Base-by-base conservation (phyloP, 2,888 invertebrate species). In the Hartigia nigra region DNA sequence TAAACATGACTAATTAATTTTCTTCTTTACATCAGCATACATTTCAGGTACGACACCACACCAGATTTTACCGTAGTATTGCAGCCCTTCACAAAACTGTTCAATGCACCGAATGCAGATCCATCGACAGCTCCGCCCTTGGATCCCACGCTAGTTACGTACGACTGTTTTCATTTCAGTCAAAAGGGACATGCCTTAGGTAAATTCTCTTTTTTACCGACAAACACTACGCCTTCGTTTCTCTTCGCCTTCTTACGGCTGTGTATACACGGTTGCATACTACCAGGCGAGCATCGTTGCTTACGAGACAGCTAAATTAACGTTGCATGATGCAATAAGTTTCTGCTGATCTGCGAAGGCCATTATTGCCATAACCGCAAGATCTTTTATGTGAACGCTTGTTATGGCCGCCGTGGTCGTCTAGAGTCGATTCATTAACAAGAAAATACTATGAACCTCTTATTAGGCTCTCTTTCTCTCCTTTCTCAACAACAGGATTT, bases 141-240 rank as follows among this genome's bases (percentile, higher is more conserved):
- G 74, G 95, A 95, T 91, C 93, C 94, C 88, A 95, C 94, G 70
- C 94, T 95, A 90, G 94, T 95, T 87, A 95, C 95, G 3, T 94
- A 95, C 88, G 96, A 96, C 90, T 96, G 96, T 91, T 96, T 96
- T 91, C 96, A 96, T 92, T 96, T 96, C 92, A 96, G 95, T 78
- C 96, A 96, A 91, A 96, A 95, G 90, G 96, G 96, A n/a, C 95
- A 95, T 82, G 96, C 96, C 1, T 89, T 95, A 77, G 95, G 95
- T 95, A 91, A 91, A 88, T 34, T 72, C 23, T 23, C 23, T 9
- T 9, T 77, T 77, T 70, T 74, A 69, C 74, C 31, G 74, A 37
- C 74, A 34, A 69, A 9, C 55, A 9, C 55, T 55, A 2, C 23
- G 3, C 23, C 9, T 14, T 9, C 1, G 9, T 23, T 23, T 55